Evolutionary conservation across 2,888 invertebrate species (phyloP), one percentile per base, ranked within the genome.

Genomic region (Pseudanteris insignis): DNA sequence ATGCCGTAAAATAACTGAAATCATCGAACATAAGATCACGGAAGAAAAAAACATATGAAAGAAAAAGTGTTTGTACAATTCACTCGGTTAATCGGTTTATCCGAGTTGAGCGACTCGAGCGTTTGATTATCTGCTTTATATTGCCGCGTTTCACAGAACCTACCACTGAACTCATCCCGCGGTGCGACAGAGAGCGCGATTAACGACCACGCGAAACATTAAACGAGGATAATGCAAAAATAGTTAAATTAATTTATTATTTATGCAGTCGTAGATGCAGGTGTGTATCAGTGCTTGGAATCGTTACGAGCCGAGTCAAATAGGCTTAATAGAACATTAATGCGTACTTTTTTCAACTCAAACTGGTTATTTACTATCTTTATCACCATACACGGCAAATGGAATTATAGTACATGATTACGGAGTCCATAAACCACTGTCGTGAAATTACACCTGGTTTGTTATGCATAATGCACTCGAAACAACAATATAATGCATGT

Each of bases 391-490:
- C 28, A 40, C 34, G 47, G 47, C 53, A 47, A 60, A 60, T 53
- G 59, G 53, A 60, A 53, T 53, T 60, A 60, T 60, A 53, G 53
- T 60, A 38, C 37, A 37, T 37, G 59, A 60, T 60, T 60, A 48
- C 59, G 10, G 53, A 60, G 59, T 60, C 59, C 43, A 53, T 60
- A 60, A 60, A 60, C 47, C 53, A 53, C 53, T 47, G 53, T 59
- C 59, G 53, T 59, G 53, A 53, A 59, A 59, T 59, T 53, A 60
- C 60, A 60, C 60, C 60, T 60, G 48, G 53, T 53, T 53, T 48
- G 60, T 48, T 53, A 40, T 53, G 59, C 47, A 53, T 59, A 59
- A 47, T 53, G 33, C 44, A 33, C 37, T 29, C 48, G 33, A 48
- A 53, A 60, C 60, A 60, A 60, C 53, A 60, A 60, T 53, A 60